These are phyloP conservation scores for Drosophila malerkotliana DNA, from an alignment of 1,140 invertebrate species.

Conservation along the genomic window DNA sequence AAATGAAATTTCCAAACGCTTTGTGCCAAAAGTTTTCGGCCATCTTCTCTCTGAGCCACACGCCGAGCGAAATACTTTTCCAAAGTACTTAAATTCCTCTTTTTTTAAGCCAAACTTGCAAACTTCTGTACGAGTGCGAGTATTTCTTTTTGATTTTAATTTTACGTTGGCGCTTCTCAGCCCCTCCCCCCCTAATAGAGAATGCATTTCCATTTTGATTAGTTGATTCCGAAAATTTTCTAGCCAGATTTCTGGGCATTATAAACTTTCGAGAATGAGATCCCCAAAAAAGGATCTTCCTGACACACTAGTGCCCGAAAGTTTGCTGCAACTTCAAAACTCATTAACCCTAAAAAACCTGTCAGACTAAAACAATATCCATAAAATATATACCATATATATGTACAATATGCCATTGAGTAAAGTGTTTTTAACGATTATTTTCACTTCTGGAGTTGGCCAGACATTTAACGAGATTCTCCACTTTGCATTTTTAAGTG, in stretches of 20 bases:
- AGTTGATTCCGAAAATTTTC: conserved; percentile 12
- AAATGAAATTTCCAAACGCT: conserved; percentile 74
- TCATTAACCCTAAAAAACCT: neutral
- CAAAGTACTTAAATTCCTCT: conserved; percentile 71
- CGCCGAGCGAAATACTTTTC: conserved; percentile 67
- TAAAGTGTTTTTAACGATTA: conserved; percentile 22
- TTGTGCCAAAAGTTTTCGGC: conserved; percentile 50
- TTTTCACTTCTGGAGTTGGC: conserved; percentile 9
- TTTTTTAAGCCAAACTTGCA: conserved; percentile 54
- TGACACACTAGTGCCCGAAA: neutral
- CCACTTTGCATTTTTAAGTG: conserved; percentile 44
- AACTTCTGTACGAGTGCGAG: conserved; percentile 24
- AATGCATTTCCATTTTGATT: conserved; percentile 77
- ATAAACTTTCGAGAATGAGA: neutral
- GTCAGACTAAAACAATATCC: neutral
- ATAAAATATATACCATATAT: neutral
- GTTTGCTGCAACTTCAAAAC: too few relatives aligned
- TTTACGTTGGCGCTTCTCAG: neutral
- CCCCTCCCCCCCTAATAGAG: conserved; percentile 11
- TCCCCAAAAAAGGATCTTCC: neutral
- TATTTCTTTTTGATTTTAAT: conserved; percentile 25
- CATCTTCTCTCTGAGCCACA: conserved; percentile 44
- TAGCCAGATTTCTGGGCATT: neutral
- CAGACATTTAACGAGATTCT: conserved; percentile 33
- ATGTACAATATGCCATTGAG: neutral